Conservation (phyloP, 2,888 invertebrate genomes). For the Aphodius sticticus region DNA sequence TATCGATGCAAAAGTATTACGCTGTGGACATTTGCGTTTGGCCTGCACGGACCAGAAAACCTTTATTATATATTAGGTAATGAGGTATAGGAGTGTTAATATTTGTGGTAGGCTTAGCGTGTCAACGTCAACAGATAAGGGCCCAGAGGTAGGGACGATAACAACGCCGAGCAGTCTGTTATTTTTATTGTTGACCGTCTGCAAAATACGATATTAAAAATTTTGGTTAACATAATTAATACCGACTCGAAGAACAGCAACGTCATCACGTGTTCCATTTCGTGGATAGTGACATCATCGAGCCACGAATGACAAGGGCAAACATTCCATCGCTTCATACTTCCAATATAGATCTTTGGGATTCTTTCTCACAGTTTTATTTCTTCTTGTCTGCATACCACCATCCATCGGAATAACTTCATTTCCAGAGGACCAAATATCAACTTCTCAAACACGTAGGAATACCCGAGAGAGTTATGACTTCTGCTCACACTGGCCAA, state of each 20-base stretch:
- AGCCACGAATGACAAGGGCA: background rate
- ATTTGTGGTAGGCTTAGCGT: background rate
- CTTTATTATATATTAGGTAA: background rate
- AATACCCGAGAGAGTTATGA: background rate
- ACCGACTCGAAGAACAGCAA: background rate
- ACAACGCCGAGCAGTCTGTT: background rate
- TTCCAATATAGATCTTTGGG: background rate
- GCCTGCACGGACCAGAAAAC: background rate
- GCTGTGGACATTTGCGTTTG: background rate
- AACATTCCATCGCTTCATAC: background rate
- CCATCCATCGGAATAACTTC: background rate
- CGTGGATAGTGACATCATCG: background rate
- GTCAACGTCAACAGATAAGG: background rate
- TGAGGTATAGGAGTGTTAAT: conserved; percentile 4
- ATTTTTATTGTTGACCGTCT: background rate
- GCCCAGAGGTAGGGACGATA: background rate
- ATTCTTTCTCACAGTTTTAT: background rate
- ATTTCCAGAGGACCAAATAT: background rate
- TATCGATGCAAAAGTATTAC: background rate
- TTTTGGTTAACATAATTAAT: background rate
- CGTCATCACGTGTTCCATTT: background rate
- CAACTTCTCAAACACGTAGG: background rate
- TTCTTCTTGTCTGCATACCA: background rate
- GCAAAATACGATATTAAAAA: background rate
- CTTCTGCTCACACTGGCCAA: background rate